Conservation (phyloP, 2,113 vertebrate species). For the Piprites chloris region DNA sequence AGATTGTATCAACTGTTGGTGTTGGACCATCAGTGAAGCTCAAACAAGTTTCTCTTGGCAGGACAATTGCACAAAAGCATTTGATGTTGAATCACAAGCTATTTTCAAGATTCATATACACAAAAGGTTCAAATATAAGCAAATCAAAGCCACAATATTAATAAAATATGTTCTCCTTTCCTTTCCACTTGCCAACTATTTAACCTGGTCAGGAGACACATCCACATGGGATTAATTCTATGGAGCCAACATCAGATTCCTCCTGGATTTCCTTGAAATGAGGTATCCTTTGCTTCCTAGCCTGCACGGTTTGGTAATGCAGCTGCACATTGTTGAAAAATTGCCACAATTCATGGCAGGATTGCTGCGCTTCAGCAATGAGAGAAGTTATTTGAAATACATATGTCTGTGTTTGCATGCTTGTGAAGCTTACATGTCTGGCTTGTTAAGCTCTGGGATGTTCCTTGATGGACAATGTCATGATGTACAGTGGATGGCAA, state of each 20-base stretch:
- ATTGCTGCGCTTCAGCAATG: constrained; percentile 45
- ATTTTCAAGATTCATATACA: constrained; percentile 34
- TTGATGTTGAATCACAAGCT: constrained; percentile 18
- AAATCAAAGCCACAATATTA: constrained; percentile 22
- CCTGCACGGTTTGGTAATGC: constrained; percentile 5
- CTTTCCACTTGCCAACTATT: constrained; percentile 24
- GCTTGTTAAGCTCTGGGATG: constrained; percentile 20
- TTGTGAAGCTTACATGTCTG: background rate
- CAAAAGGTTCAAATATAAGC: constrained; percentile 30
- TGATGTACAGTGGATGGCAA: background rate
- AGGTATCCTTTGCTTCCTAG: constrained; percentile 30
- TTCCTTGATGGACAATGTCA: background rate
- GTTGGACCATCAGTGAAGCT: constrained; percentile 30
- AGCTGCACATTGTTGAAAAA: constrained; percentile 62
- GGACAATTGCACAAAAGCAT: constrained; percentile 11
- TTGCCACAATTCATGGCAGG: constrained; percentile 44
- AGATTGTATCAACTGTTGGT: constrained; percentile 51
- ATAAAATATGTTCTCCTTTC: constrained; percentile 21
- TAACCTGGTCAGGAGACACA: constrained; percentile 40
- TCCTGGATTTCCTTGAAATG: constrained; percentile 25
- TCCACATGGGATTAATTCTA: background rate
- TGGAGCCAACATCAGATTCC: background rate
- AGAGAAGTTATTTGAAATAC: constrained; percentile 45
- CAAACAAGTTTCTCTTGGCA: constrained; percentile 54
- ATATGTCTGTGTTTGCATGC: constrained; percentile 25